Conservation (phyloP, 2,113 vertebrate species). For the Bambusicola thoracicus region DNA sequence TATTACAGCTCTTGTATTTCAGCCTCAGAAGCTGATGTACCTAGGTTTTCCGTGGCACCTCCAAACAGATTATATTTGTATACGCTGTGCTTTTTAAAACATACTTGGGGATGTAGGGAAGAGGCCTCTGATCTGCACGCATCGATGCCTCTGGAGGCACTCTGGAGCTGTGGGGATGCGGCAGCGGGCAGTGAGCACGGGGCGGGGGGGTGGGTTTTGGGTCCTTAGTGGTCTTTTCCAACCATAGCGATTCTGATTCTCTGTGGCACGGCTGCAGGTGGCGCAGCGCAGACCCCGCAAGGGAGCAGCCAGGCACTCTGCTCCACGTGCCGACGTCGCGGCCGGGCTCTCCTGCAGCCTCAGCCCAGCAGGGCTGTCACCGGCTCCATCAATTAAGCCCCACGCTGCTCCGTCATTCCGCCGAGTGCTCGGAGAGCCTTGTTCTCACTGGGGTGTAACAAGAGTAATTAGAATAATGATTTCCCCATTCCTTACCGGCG, state of each 20-base stretch:
- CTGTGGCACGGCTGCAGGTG: accelerated
- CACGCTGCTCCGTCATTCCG: not conserved
- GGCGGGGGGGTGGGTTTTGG: no score
- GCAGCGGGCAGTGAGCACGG: no score
- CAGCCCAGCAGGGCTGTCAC: slow-evolving; percentile 42
- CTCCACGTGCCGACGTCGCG: not conserved
- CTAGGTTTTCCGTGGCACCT: not conserved
- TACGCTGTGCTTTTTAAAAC: not conserved
- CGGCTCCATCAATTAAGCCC: slow-evolving; percentile 26
- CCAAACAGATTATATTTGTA: not conserved
- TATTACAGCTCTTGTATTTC: not conserved
- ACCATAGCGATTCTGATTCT: not conserved
- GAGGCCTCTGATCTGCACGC: not conserved
- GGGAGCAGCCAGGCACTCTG: not conserved
- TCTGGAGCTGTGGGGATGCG: no score
- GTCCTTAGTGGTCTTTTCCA: no score
- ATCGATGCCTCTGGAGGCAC: no score
- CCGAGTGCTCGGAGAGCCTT: slow-evolving; percentile 25
- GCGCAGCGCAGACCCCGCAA: not conserved
- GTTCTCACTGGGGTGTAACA: slow-evolving; percentile 59
- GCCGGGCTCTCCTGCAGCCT: not conserved
- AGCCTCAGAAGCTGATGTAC: not conserved
- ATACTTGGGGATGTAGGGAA: not conserved
- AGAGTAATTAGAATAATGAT: slow-evolving; percentile 56
- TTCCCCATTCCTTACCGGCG: not conserved